Evolutionary conservation across 2,797 vertebrate species (phyloP).

Genomic region (Sebastiscus albofasciatus): DNA sequence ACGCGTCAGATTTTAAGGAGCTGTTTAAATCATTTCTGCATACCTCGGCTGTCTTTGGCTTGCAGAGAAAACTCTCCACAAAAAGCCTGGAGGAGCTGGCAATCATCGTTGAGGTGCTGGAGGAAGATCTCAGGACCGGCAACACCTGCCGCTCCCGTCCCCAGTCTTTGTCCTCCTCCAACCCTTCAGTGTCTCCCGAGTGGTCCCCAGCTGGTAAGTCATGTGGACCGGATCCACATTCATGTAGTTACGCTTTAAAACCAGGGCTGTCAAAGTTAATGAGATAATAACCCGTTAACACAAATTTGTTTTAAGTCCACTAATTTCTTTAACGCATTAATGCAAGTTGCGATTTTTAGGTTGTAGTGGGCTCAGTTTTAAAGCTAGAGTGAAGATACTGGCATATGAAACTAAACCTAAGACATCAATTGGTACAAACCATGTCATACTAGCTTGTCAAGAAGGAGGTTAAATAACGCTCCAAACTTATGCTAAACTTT

Average conservation of each 20-base stretch:
- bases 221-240: background rate
- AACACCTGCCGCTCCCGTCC: background rate
- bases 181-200: constrained; percentile 15
- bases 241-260: too few species aligned
- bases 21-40: background rate
- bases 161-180: background rate
- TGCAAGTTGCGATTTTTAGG: rapidly evolving
- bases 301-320: too few species aligned
- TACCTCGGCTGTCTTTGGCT: background rate
- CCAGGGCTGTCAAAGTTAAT: too few species aligned
- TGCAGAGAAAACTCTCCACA: constrained; percentile 73
- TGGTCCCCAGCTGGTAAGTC: constrained; percentile 17
- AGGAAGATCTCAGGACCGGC: constrained; percentile 84
- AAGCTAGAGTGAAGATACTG: too few species aligned
- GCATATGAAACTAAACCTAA: too few species aligned
- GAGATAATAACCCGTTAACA: too few species aligned
- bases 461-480: too few species aligned
- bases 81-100: constrained; percentile 86
- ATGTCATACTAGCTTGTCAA: too few species aligned
- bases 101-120: constrained; percentile 88
- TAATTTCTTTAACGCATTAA: too few species aligned
- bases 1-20: background rate
- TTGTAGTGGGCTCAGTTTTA: too few species aligned
- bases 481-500: too few species aligned
- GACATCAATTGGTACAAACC: rapidly evolving